Evolutionary conservation across 2,113 vertebrate genomes (phyloP), one percentile per base, ranked within the genome.

Genomic region (Vidua chalybeata): DNA sequence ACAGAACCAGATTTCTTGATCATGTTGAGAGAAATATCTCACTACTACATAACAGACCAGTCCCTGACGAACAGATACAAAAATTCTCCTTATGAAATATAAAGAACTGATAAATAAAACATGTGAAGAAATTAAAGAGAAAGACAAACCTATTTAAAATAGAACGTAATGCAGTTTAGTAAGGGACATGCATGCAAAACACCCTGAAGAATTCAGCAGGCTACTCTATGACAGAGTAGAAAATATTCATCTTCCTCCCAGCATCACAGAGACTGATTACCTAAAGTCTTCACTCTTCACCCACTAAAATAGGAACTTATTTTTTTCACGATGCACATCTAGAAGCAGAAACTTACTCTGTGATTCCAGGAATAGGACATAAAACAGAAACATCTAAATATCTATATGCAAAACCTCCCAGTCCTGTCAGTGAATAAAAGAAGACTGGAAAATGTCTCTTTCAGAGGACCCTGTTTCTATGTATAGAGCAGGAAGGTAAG

Each of bases 391-490:
- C 26, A 78, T n/a, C 84, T 94, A 76, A 95, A 94, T 7, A 71
- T n/a, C 77, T 95, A 90, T 86, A 94, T 73, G 73, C 76, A 95
- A 93, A 82, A 59, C 68, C 66, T 77, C 85, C 74, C 31, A 79
- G 31, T 46, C 55, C 71, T n/a, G 59, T 43, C 51, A 92, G 84
- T 46, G 85, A 81, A 76, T 92, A 84, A 96, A 84, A 91, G 52
- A 80, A 37, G 77, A 85, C 58, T 46, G 83, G 43, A 89, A 93
- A 96, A 89, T 49, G 30, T 33, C 81, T 91, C 91, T 84, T 89
- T 82, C 76, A 83, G 73, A 84, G 21, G 72, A 63, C 20, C 7
- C 71, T 55, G 39, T 41, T 37, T 79, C 80, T 89, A 43, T n/a
- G 52, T 20, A 86, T 3, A 80, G 35, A 89, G 37, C 8, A 90